Base-by-base conservation (phyloP, 2,113 vertebrate species). In the Pelecanoides urinatrix region DNA sequence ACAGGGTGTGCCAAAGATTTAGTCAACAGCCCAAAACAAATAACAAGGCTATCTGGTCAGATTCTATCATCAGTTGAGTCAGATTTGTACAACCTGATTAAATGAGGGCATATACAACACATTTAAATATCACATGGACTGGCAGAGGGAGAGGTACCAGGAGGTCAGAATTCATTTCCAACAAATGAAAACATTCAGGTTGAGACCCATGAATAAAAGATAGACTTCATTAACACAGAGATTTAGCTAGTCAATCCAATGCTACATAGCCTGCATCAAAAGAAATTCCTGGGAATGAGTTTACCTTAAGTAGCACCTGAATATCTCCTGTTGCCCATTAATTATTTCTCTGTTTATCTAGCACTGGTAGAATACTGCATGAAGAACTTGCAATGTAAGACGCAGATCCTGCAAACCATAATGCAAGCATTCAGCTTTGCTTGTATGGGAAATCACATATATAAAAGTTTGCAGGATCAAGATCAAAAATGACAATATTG, bases 201-300 rank as follows among this genome's bases (percentile, higher is more conserved):
- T 81, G 40, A 59, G n/a, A 71, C 21, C 32, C 38, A 79, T 95
- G 77, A 95, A 96, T 96, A 88, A 94, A 95, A 92, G 68, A 75
- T 56, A 66, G 53, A 84, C 21, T 71, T 92, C 27, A 62, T 92
- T 92, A 83, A 86, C 2, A 10, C 55, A 90, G 74, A 78, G 70
- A 68, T 81, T 94, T 53, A 67, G 27, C 56, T 45, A 61, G 67
- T 92, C 59, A 90, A 26, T 83, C 38, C 66, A 73, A 40, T 2
- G 9, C 7, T 73, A 22, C 13, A 16, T 5, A 83, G 23, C 38
- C n/a, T 76, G 40, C 32, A 81, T 83, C 52, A 88, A 89, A 96
- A 96, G 61, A 78, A 90, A 71, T 67, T 85, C 56, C 65, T 87
- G 62, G 62, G 90, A 77, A 85, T 66, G n/a, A 34, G 4, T 86